These are phyloP conservation scores for Pseudomyrmex sp. DNA, from an alignment of 1,140 invertebrate species.

Conservation along the genomic window DNA sequence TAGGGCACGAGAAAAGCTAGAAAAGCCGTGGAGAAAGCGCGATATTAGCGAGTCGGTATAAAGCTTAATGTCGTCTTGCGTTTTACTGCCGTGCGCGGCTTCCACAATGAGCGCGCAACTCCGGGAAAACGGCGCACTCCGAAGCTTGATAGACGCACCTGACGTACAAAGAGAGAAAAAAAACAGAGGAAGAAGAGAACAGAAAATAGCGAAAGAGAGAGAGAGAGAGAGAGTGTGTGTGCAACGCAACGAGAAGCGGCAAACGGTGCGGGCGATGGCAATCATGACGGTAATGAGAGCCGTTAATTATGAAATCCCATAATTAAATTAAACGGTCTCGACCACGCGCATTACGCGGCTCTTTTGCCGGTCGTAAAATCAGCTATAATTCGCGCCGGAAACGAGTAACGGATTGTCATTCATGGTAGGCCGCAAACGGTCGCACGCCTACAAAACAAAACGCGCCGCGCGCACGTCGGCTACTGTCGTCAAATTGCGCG, in stretches of 20 bases:
- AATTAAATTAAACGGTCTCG: constrained; percentile 74
- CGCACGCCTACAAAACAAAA: constrained; percentile 55
- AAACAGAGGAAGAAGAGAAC: not conserved
- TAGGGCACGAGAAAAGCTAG: constrained; percentile 20
- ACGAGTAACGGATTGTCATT: constrained; percentile 71
- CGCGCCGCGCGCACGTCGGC: constrained; percentile 1
- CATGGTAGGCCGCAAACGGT: constrained; percentile 58
- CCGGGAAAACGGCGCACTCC: not conserved
- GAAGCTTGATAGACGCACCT: constrained; percentile 28
- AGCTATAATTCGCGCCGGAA: constrained; percentile 65
- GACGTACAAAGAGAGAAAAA: not conserved
- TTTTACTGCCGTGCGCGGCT: constrained; percentile 33
- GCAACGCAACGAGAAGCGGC: not conserved
- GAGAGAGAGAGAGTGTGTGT: not conserved
- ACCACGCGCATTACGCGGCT: constrained; percentile 50
- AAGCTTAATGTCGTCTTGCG: constrained; percentile 54
- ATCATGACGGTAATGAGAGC: constrained; percentile 72
- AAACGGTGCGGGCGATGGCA: constrained; percentile 25
- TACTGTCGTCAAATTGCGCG: constrained; percentile 41
- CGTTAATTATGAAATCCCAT: constrained; percentile 74
- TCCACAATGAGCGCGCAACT: constrained; percentile 32
- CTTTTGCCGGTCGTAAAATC: constrained; percentile 71
- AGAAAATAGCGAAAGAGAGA: not conserved
- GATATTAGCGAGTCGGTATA: constrained; percentile 48
- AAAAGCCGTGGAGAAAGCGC: constrained; percentile 31